Conservation (phyloP, 1,140 invertebrate species). For the Formica exsecta region DNA sequence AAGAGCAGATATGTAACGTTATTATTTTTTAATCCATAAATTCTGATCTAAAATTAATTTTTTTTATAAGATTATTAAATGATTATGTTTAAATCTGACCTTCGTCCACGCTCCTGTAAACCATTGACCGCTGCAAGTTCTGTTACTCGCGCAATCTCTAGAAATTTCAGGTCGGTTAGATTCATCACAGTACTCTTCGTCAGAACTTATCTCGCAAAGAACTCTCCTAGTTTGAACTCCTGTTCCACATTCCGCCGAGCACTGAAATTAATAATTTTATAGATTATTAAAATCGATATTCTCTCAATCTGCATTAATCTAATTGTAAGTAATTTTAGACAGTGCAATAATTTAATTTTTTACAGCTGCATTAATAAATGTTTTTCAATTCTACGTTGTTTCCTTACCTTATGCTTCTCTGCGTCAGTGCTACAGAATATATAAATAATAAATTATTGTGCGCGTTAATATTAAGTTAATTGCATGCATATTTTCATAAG, state of each 20-base stretch:
- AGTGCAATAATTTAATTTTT: conserved; percentile 28
- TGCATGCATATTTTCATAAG: not conserved
- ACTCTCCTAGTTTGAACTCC: conserved; percentile 86
- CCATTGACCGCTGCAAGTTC: conserved; percentile 90
- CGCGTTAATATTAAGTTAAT: not conserved
- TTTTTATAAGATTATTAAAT: conserved; percentile 83
- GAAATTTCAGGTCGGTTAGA: conserved; percentile 87
- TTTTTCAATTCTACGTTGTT: no score
- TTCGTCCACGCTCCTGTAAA: conserved; percentile 90
- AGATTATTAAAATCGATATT: not conserved
- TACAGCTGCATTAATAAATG: no score
- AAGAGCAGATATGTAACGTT: not conserved
- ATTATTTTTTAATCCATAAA: not conserved
- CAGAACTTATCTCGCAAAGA: conserved; percentile 83
- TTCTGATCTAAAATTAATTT: conserved; percentile 76
- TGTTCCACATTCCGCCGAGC: conserved; percentile 77
- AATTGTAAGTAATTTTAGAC: not conserved
- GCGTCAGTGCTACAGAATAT: not conserved
- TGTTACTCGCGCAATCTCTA: conserved; percentile 88
- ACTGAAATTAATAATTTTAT: conserved; percentile 69
- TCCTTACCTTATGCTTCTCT: not conserved
- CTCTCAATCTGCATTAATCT: not conserved
- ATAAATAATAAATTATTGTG: conserved; percentile 3
- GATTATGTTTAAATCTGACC: conserved; percentile 79
- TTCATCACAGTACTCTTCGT: conserved; percentile 85